Percentiles rank a stretch among this genome's conserved stretches.
These are phyloP conservation scores for Patella depressa DNA, from an alignment of 2,888 invertebrate species.

Conservation along the genomic window DNA sequence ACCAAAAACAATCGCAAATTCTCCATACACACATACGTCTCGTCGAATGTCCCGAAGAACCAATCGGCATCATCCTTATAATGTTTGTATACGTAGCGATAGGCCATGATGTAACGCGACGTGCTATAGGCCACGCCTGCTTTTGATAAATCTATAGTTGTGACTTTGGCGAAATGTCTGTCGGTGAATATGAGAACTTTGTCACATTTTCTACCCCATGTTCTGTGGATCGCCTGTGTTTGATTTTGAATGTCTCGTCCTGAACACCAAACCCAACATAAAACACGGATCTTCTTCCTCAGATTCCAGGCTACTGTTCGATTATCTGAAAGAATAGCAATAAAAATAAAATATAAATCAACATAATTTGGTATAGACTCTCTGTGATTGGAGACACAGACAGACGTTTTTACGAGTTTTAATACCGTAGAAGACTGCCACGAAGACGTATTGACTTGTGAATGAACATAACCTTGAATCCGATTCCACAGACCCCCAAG, in stretches of 20 bases:
- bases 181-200: neutral
- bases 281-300: neutral
- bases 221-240: neutral
- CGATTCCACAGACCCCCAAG: too few relatives aligned
- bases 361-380: too few relatives aligned
- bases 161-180: neutral
- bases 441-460: too few relatives aligned
- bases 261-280: slow-evolving; percentile 4
- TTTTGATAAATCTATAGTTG: neutral
- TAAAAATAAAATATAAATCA: too few relatives aligned
- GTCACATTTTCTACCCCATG: neutral
- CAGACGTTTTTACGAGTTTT: too few relatives aligned
- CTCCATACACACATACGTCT: neutral
- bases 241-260: neutral
- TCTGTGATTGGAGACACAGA: too few relatives aligned
- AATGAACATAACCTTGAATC: too few relatives aligned
- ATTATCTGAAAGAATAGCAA: neutral
- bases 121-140: neutral
- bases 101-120: slow-evolving; percentile 3
- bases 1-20: neutral
- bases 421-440: too few relatives aligned
- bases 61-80: slow-evolving; percentile 1
- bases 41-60: neutral
- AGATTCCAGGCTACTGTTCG: neutral
- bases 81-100: neutral